Evolutionary conservation across 23 tunicate species (phyloP).

Genomic region (Corella eumyota): DNA sequence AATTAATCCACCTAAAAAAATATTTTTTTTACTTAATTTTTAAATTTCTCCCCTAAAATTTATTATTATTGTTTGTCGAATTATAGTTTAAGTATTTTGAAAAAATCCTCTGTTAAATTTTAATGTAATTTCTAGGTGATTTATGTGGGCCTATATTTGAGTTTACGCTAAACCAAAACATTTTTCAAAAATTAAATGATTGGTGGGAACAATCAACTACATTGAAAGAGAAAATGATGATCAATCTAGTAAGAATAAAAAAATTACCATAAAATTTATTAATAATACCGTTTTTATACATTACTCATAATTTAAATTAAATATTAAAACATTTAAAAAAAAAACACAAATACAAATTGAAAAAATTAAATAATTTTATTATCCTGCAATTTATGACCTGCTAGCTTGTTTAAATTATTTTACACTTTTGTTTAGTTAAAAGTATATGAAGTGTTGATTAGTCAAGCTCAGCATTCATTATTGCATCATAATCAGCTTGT

Average conservation of each 20-base stretch:
- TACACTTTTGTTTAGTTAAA: slow-evolving; percentile 27
- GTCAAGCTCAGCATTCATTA: slow-evolving; percentile 87
- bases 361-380: too few species aligned
- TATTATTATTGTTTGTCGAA: too few species aligned
- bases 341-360: too few species aligned
- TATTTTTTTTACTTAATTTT: too few species aligned
- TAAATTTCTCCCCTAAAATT: too few species aligned
- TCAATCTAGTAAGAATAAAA: slow-evolving; percentile 22
- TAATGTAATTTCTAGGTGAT: slow-evolving; percentile 17
- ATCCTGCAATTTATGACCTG: too few species aligned
- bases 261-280: neutral
- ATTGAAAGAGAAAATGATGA: slow-evolving; percentile 26
- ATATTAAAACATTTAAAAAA: too few species aligned
- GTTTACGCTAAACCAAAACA: slow-evolving; percentile 44
- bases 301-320: too few species aligned
- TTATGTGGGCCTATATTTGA: slow-evolving; percentile 58
- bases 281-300: neutral
- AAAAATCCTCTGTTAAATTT: neutral
- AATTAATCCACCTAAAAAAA: too few species aligned
- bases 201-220: slow-evolving; percentile 50
- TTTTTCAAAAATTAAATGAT: slow-evolving; percentile 44
- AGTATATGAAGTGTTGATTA: slow-evolving; percentile 82
- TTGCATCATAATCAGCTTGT: slow-evolving; percentile 91
- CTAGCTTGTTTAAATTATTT: neutral
- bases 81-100: neutral